Conservation (phyloP, 1,140 invertebrate genomes). For the Chlorops oryzae region DNA sequence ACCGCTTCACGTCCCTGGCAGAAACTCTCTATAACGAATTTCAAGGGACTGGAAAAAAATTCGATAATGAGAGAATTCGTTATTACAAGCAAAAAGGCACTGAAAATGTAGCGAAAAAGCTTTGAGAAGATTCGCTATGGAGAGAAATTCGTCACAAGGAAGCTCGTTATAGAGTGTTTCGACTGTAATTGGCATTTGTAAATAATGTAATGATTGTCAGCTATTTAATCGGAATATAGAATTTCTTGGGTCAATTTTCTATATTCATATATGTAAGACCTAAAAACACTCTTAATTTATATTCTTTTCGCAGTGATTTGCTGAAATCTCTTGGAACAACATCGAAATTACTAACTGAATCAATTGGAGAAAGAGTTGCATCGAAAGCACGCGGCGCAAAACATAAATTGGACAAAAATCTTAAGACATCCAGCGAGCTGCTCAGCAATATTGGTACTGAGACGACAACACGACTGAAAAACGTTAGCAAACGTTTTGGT, state of each 20-base stretch:
- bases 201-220: background rate
- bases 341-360: slow-evolving; percentile 40
- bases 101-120: too few relatives aligned
- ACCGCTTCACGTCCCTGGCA: too few relatives aligned
- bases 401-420: slow-evolving; percentile 39
- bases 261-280: too few relatives aligned
- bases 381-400: slow-evolving; percentile 37
- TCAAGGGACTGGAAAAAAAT: too few relatives aligned
- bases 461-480: slow-evolving; percentile 29
- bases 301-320: slow-evolving; percentile 26
- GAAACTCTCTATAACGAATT: too few relatives aligned
- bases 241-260: background rate
- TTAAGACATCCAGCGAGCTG: slow-evolving; percentile 35
- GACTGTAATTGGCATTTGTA: background rate
- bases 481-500: slow-evolving; percentile 30
- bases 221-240: background rate
- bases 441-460: slow-evolving; percentile 34
- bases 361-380: slow-evolving; percentile 39
- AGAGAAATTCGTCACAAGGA: too few relatives aligned
- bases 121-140: too few relatives aligned
- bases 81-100: too few relatives aligned
- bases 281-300: background rate
- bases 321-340: slow-evolving; percentile 40
- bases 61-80: too few relatives aligned
- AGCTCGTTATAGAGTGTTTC: too few relatives aligned